A percentile compares a stretch with the other conserved stretches of the same genome.
These are phyloP conservation scores for Mastomys natalensis DNA, from an alignment of 2,113 vertebrate species.

Conservation along the genomic window DNA sequence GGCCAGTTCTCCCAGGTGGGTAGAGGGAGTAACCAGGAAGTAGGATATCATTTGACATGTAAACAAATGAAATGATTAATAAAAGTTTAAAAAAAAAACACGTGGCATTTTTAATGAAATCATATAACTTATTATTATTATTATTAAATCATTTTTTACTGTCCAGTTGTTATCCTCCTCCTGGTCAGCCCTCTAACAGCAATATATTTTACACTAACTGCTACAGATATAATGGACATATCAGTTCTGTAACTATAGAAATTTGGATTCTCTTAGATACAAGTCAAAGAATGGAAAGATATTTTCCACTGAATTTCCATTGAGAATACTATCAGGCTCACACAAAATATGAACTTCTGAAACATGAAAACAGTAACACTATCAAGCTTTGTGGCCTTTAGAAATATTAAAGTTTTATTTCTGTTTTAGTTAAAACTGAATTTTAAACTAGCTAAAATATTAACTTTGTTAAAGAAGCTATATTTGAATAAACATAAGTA, in stretches of 20 bases:
- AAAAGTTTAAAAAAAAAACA: no score
- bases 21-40: no score
- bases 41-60: no score
- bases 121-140: no score
- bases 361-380: not conserved
- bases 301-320: not conserved
- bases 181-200: no score
- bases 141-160: no score
- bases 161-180: no score
- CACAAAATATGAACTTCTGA: not conserved
- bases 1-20: no score
- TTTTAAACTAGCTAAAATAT: not conserved
- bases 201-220: accelerated
- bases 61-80: no score
- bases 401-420: not conserved
- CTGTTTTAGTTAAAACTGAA: not conserved
- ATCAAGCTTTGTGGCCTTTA: not conserved
- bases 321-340: not conserved
- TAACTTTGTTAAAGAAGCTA: not conserved
- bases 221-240: not conserved
- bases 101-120: no score
- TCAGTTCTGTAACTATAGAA: not conserved
- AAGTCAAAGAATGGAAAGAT: not conserved
- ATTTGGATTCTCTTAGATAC: not conserved
- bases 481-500: not conserved